Evolutionary conservation across 2,113 vertebrate species (phyloP), one percentile per base, ranked within the genome.

Genomic region (Malurus melanocephalus): DNA sequence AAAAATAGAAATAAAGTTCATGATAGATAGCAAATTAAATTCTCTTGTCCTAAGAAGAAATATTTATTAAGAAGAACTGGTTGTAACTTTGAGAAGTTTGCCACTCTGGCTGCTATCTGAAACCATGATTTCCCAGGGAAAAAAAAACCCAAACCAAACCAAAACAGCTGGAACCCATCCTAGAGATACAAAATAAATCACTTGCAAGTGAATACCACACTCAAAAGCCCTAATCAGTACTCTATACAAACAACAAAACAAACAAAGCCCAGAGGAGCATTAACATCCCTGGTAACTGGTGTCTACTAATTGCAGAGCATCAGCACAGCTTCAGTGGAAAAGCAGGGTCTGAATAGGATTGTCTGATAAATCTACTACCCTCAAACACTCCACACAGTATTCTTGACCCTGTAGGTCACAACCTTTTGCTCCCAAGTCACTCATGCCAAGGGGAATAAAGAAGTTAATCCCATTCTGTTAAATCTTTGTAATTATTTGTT

Each of bases 141-240:
- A 45, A 55, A 51, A 72, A 38, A 51, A 40, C 45, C 68, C 49
- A 65, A 89, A 88, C 85, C 53, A 85, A 85, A 78, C 83, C n/a
- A 84, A 53, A 92, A 90, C 93, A 95, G 93, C 89, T 94, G 88
- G 95, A 96, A 91, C 85, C 48, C 80, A 93, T 90, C 79, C 92
- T 95, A 92, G 64, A 94, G 78, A 96, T 65, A 96, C 53, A 96
- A 95, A 96, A 97, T 93, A 95, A 96, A 97, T 96, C 94, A 96
- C 53, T 94, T 88, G 55, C 28, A 6, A 94, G 74, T 55, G 80
- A 95, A 97, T 95, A 86, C 77, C 74, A 89, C 55, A 74, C 79
- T 95, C 87, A 85, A 91, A 96, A 95, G 81, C 65, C 57, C 61
- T 90, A 81, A 93, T 88, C 73, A 86, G 86, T 71, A 85, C 95